A percentile compares a stretch with the other conserved stretches of the same genome.
These are phyloP conservation scores for Apaloderma vittatum DNA, from an alignment of 2,113 vertebrate species.

Conservation along the genomic window DNA sequence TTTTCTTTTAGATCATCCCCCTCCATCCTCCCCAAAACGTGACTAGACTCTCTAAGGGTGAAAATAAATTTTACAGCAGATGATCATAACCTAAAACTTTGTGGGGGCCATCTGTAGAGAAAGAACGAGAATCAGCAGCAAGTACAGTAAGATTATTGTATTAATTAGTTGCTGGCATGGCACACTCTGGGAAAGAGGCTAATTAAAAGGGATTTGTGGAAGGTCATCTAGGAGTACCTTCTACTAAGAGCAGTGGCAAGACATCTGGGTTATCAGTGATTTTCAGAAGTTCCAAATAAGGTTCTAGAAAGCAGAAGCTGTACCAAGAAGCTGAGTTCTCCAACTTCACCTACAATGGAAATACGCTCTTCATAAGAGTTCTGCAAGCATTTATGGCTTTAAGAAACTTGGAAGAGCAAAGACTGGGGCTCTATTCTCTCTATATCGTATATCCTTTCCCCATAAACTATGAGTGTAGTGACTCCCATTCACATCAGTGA, in stretches of 20 bases:
- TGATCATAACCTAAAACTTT: background rate
- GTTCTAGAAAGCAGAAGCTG: background rate
- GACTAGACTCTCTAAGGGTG: background rate
- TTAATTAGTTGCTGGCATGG: background rate
- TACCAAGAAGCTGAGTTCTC: background rate
- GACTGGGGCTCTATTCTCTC: background rate
- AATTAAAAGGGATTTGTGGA: constrained; percentile 32
- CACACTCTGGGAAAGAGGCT: constrained; percentile 6
- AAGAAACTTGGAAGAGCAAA: background rate
- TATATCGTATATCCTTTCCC: background rate
- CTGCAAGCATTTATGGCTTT: background rate
- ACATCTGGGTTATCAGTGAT: background rate
- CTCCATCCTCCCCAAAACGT: background rate
- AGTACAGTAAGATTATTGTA: background rate
- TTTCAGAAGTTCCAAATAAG: background rate
- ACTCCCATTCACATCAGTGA: background rate
- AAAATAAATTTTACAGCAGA: background rate
- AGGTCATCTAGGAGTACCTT: background rate
- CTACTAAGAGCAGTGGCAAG: background rate
- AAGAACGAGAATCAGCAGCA: background rate
- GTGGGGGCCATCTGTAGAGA: background rate
- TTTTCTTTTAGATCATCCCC: background rate
- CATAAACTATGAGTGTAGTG: background rate
- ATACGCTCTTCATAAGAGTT: background rate
- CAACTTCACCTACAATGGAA: background rate